Evolutionary conservation across 2,888 invertebrate genomes (phyloP), one percentile per base, ranked within the genome.

Genomic region (Hyles lineata): DNA sequence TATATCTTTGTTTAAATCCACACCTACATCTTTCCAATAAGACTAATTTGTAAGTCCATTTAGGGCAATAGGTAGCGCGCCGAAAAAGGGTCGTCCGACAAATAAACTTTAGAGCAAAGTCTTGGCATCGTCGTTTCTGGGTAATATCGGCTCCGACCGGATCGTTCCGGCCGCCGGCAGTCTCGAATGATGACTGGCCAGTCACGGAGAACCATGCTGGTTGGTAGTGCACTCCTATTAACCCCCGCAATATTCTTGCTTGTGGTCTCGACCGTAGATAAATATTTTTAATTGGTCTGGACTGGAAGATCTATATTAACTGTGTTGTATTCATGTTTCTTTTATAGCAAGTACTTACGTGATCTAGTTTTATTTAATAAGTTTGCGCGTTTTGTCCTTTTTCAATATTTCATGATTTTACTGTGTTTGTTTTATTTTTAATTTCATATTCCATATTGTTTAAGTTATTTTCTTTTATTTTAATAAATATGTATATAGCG

Each of bases 161-260:
- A 76, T 83, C 62, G 58, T 74, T 84, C 82, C 78, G 78, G 85
- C 80, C 82, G 61, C 35, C 77, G 72, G 84, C 75, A 72, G 82
- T 73, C 77, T 59, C 69, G 70, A 78, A 67, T 50, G 50, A 15
- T 67, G 67, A 67, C 72, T 76, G 79, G 77, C 70, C 58, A 79
- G 78, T 77, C 76, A 79, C 76, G 79, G 78, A 76, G 77, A 77
- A 75, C 75, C 77, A 74, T 77, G 74, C 76, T 78, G 79, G 80
- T 80, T 80, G 81, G 79, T 84, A 82, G 86, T 87, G 86, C 88
- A 87, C 83, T 88, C 84, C 84, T 83, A 88, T 89, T 89, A 88
- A 84, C 83, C 83, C 80, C 78, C 78, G 74, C 76, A 74, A 81
- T 79, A 79, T 79, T 78, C 79, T 81, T 79, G 82, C 80, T 76